Evolutionary conservation across 2,797 vertebrate species (phyloP).

Genomic region (Girardinus metallicus): DNA sequence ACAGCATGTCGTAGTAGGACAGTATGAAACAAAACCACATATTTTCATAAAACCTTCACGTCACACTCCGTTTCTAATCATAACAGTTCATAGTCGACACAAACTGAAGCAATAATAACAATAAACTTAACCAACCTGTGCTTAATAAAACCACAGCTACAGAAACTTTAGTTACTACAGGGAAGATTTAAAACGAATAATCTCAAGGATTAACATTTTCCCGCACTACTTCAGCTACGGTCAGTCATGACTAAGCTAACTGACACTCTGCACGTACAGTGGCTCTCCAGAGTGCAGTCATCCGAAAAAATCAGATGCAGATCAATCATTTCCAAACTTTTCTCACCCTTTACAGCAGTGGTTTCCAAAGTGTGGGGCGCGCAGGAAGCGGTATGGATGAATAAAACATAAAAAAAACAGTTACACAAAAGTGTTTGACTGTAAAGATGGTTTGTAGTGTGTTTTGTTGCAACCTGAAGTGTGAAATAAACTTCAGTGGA

Average conservation of each 20-base stretch:
- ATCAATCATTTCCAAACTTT: neutral
- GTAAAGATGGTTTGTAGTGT: no score
- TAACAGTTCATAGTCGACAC: conserved; percentile 44
- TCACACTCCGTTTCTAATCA: conserved; percentile 21
- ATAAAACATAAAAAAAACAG: no score
- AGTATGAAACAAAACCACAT: conserved; percentile 14
- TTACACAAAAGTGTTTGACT: no score
- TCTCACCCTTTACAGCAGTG: neutral
- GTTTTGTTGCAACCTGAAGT: no score
- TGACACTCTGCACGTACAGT: neutral
- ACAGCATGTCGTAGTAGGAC: neutral
- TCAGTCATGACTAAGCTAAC: neutral
- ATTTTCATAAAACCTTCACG: conserved; percentile 17
- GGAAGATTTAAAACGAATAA: conserved; percentile 5
- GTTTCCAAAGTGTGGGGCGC: no score
- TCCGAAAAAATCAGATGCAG: no score
- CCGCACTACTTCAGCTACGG: neutral
- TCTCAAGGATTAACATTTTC: neutral
- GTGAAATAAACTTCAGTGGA: no score
- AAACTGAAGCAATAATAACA: conserved; percentile 10
- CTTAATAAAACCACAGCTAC: conserved; percentile 13
- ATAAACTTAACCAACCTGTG: conserved; percentile 18
- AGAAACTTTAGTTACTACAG: conserved; percentile 6
- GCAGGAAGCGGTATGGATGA: no score
- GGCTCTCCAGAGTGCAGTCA: neutral